Conservation (phyloP, 2,797 vertebrate species). For the Chaetophractus vellerosus region DNA sequence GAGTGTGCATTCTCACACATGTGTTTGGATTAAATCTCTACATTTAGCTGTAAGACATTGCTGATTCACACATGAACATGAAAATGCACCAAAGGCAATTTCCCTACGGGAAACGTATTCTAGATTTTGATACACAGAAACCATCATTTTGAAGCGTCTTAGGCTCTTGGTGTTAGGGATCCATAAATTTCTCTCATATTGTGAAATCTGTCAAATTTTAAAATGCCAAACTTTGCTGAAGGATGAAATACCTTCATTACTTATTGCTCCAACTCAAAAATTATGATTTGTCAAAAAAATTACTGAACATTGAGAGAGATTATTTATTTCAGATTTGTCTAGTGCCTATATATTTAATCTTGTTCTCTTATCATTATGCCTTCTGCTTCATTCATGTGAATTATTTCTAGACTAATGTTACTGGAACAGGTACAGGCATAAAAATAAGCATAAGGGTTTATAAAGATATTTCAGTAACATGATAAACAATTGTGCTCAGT, state of each 20-base stretch:
- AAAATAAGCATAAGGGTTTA: not conserved
- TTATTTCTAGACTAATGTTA: not conserved
- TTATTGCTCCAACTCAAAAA: not conserved
- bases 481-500: not conserved
- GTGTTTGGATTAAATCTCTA: not conserved
- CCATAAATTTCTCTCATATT: not conserved
- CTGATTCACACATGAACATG: not conserved
- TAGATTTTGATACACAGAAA: not conserved
- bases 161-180: not conserved
- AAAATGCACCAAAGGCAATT: not conserved
- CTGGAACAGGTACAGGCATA: not conserved
- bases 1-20: not conserved
- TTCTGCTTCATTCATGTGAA: not conserved
- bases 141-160: not conserved
- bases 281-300: not conserved
- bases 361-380: not conserved
- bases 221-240: not conserved
- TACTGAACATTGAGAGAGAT: not conserved
- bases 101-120: not conserved
- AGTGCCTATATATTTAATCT: not conserved
- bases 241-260: not conserved
- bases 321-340: not conserved
- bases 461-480: not conserved
- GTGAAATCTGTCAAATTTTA: not conserved
- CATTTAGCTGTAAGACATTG: not conserved